Evolutionary conservation across 1,140 invertebrate genomes (phyloP).

Genomic region (Rhizoglyphus robini): DNA sequence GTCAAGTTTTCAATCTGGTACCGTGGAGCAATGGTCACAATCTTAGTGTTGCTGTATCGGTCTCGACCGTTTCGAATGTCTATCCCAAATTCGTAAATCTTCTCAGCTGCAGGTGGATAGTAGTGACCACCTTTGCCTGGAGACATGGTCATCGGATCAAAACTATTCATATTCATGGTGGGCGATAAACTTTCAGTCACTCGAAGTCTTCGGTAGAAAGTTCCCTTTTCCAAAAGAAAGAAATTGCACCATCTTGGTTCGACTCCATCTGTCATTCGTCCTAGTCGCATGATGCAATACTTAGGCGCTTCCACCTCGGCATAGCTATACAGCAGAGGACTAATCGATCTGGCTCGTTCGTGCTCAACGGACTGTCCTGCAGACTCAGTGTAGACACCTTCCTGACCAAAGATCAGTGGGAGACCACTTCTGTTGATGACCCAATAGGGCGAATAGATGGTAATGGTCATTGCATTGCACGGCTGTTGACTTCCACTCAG

Average conservation of each 20-base stretch:
- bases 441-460: slow-evolving; percentile 70
- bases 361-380: slow-evolving; percentile 91
- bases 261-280: slow-evolving; percentile 48
- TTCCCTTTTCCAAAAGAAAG: slow-evolving; percentile 63
- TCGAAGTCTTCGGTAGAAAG: slow-evolving; percentile 47
- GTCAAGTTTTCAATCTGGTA: slow-evolving; percentile 88
- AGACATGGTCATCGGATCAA: slow-evolving; percentile 4
- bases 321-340: slow-evolving; percentile 86
- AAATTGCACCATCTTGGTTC: slow-evolving; percentile 61
- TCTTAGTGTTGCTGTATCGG: slow-evolving; percentile 69
- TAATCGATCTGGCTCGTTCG: slow-evolving; percentile 74
- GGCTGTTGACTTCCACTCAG: slow-evolving; percentile 46
- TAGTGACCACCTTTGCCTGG: neutral
- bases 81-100: slow-evolving; percentile 57
- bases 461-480: slow-evolving; percentile 30
- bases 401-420: slow-evolving; percentile 83
- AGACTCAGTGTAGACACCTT: slow-evolving; percentile 54
- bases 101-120: slow-evolving; percentile 32
- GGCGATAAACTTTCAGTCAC: slow-evolving; percentile 35
- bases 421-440: slow-evolving; percentile 88
- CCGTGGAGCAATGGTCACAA: slow-evolving; percentile 79
- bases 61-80: slow-evolving; percentile 72
- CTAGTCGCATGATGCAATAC: slow-evolving; percentile 49
- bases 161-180: neutral
- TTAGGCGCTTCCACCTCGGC: slow-evolving; percentile 59